phyloP scores from a whole-genome alignment of 2,888 invertebrate species.

The Camptogramma bilineatum region DNA sequence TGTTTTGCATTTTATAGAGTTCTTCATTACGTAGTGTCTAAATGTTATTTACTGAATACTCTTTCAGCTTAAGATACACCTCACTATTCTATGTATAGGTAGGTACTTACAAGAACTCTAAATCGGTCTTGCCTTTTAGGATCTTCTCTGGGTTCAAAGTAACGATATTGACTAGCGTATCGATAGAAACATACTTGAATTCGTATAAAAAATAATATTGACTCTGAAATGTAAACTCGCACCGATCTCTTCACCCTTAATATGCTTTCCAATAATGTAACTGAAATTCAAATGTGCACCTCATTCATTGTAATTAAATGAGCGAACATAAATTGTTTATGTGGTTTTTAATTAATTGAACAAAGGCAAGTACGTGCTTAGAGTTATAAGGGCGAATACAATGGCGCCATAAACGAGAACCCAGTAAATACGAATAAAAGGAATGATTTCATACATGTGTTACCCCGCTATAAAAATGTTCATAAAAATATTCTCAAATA shows the following conservation, averaged over 20 bases:
- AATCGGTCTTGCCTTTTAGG: not conserved
- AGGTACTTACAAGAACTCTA: not conserved
- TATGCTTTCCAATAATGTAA: slow-evolving; percentile 33
- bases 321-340: slow-evolving; percentile 41
- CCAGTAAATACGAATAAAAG: slow-evolving; percentile 51
- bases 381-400: slow-evolving; percentile 40
- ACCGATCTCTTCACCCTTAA: slow-evolving; percentile 8
- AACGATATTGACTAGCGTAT: slow-evolving; percentile 1
- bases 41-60: slow-evolving; percentile 9
- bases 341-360: slow-evolving; percentile 44
- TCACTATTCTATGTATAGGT: not conserved
- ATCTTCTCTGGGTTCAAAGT: slow-evolving; percentile 1
- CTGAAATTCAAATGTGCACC: slow-evolving; percentile 30
- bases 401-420: slow-evolving; percentile 48
- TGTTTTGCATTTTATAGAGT: slow-evolving; percentile 61
- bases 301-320: slow-evolving; percentile 37
- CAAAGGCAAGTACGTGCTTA: slow-evolving; percentile 40
- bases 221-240: slow-evolving; percentile 3
- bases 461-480: slow-evolving; percentile 55
- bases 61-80: not conserved
- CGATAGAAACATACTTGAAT: slow-evolving; percentile 3
- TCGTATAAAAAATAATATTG: slow-evolving; percentile 6
- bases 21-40: slow-evolving; percentile 47
- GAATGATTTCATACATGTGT: slow-evolving; percentile 57
- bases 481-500: slow-evolving; percentile 59